phyloP scores from a whole-genome alignment of 2,113 vertebrate genomes.

The Tonatia bakeri region DNA sequence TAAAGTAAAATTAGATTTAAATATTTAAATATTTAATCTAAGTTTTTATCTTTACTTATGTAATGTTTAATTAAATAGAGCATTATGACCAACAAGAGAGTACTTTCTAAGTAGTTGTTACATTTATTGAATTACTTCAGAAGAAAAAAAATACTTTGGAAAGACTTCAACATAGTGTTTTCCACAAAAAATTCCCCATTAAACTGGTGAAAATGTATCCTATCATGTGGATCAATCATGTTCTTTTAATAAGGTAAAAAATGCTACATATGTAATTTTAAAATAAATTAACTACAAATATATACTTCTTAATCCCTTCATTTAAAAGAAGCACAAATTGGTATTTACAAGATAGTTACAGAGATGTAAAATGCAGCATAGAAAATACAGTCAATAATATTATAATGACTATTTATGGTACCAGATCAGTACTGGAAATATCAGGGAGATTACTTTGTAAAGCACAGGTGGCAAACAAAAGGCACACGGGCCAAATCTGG shows the following conservation, averaged over 20 bases:
- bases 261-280: not conserved
- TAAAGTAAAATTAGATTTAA: slow-evolving; percentile 38
- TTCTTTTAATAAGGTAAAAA: not conserved
- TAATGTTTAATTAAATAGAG: not conserved
- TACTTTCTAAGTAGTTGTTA: not conserved
- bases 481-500: too few species aligned
- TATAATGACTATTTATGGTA: not conserved
- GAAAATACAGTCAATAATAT: not conserved
- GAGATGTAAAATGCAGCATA: not conserved
- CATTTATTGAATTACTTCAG: slow-evolving; percentile 23
- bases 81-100: not conserved
- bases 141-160: not conserved
- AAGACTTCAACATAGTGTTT: slow-evolving; percentile 11
- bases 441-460: not conserved
- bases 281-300: not conserved
- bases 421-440: not conserved
- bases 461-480: too few species aligned
- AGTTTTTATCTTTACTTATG: slow-evolving; percentile 17
- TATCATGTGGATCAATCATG: not conserved
- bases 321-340: not conserved
- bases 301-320: not conserved
- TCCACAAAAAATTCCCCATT: not conserved
- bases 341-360: not conserved
- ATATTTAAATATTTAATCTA: slow-evolving; percentile 31
- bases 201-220: not conserved